Percentiles rank a stretch among this genome's conserved stretches.
phyloP scores from a whole-genome alignment of 2,113 vertebrate species.

The Siphamia tubifer region DNA sequence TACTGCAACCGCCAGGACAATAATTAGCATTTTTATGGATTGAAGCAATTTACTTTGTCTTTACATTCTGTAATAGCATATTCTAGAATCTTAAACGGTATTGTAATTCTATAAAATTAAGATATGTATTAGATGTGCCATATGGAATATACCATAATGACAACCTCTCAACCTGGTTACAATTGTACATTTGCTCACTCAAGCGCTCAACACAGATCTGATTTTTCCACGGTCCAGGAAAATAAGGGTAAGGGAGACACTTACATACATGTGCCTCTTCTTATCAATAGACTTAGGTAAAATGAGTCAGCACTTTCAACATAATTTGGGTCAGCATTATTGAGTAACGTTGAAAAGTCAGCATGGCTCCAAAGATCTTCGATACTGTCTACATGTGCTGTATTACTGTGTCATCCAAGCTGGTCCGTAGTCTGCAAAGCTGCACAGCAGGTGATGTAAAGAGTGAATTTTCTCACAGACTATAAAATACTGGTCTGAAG shows the following conservation, averaged over 20 bases:
- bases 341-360: constrained; percentile 13
- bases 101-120: no score
- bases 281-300: constrained; percentile 22
- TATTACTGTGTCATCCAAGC: constrained; percentile 24
- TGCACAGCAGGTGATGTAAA: constrained; percentile 51
- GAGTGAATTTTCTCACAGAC: constrained; percentile 31
- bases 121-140: no score
- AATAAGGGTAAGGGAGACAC: not conserved
- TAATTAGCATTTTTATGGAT: no score
- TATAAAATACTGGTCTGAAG: constrained; percentile 7
- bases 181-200: no score
- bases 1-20: not conserved
- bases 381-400: constrained; percentile 30
- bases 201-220: no score
- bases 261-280: not conserved
- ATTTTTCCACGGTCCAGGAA: not conserved
- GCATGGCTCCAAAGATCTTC: constrained; percentile 6
- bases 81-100: no score
- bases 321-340: constrained; percentile 36
- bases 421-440: constrained; percentile 13
- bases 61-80: not conserved
- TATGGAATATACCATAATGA: no score
- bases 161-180: no score
- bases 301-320: constrained; percentile 30
- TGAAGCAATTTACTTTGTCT: no score